Conservation (phyloP, 2,888 invertebrate genomes). For the Lamproptera curius region DNA sequence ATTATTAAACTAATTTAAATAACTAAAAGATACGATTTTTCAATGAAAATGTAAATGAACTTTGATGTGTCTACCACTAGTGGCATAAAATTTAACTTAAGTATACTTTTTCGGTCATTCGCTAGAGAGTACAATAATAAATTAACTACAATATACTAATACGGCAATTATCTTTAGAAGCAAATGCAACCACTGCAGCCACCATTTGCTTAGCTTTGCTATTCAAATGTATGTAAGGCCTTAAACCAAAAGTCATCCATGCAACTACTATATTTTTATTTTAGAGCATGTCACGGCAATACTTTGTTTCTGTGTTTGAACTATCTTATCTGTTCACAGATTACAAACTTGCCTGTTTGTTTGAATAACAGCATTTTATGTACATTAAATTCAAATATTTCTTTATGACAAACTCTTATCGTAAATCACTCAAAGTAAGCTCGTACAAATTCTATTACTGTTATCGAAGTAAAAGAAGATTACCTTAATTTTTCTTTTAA, state of each 20-base stretch:
- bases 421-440: not conserved
- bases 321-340: slow-evolving; percentile 8
- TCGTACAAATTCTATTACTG: not conserved
- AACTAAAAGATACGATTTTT: too few relatives aligned
- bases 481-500: too few relatives aligned
- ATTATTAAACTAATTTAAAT: too few relatives aligned
- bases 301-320: not conserved
- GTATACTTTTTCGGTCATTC: not conserved
- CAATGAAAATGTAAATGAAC: too few relatives aligned
- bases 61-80: too few relatives aligned
- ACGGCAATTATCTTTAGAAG: too few relatives aligned
- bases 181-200: too few relatives aligned
- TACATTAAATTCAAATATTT: slow-evolving; percentile 1
- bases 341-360: slow-evolving; percentile 9
- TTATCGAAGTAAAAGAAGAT: too few relatives aligned
- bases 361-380: not conserved
- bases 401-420: slow-evolving; percentile 8
- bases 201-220: too few relatives aligned
- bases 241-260: not conserved
- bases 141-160: too few relatives aligned
- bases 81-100: not conserved
- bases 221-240: too few relatives aligned
- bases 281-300: not conserved
- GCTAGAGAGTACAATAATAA: too few relatives aligned
- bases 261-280: not conserved